Evolutionary conservation across 2,797 vertebrate genomes (phyloP).

Genomic region (Siniperca scherzeri): DNA sequence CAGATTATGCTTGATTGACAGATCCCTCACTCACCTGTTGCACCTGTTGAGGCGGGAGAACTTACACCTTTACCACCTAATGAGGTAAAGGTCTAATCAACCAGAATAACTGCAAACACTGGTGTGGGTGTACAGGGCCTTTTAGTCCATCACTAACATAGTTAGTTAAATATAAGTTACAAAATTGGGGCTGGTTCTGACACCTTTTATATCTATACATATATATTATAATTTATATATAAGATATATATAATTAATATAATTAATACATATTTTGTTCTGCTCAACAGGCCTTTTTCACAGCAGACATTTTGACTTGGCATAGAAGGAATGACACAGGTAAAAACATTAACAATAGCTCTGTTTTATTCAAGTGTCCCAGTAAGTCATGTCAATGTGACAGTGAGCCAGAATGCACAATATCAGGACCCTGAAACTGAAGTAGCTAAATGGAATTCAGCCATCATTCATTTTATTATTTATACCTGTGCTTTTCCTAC

Average conservation of each 20-base stretch:
- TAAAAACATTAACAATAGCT: neutral
- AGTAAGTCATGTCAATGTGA: neutral
- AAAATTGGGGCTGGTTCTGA: neutral
- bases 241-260: too few relatives aligned
- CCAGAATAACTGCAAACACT: neutral
- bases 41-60: neutral
- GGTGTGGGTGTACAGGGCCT: neutral
- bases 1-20: conserved; percentile 6
- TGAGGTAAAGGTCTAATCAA: conserved; percentile 1
- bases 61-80: neutral
- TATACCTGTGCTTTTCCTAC: too few relatives aligned
- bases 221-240: too few relatives aligned
- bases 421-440: neutral
- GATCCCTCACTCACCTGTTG: conserved; percentile 1
- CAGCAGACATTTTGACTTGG: neutral
- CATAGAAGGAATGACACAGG: neutral
- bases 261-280: neutral
- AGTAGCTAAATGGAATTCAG: neutral
- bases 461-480: neutral
- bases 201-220: neutral
- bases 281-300: neutral
- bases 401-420: neutral
- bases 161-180: neutral
- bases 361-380: neutral
- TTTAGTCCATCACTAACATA: neutral